A percentile compares a stretch with the other conserved stretches of the same genome.
Evolutionary conservation across 2,113 vertebrate species (phyloP).

Genomic region (Cichladusa arquata): DNA sequence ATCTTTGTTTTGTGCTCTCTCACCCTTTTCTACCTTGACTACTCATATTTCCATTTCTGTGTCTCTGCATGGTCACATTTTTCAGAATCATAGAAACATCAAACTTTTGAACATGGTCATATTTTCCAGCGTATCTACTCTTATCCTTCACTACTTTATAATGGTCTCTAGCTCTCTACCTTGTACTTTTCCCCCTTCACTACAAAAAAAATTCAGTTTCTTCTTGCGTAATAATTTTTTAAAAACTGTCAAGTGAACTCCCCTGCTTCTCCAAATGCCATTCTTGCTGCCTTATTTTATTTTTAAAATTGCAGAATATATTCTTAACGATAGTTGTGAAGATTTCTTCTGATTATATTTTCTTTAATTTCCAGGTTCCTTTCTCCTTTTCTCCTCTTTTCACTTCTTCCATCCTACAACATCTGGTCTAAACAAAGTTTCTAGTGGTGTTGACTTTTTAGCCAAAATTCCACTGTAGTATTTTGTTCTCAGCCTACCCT

Average conservation of each 20-base stretch:
- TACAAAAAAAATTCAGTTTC: neutral
- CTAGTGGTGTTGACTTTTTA: neutral
- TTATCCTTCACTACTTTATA: neutral
- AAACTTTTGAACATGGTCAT: neutral
- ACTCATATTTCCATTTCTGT: neutral
- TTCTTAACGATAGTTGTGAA: neutral
- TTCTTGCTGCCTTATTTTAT: neutral
- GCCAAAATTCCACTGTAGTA: neutral
- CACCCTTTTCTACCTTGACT: neutral
- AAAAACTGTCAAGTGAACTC: neutral
- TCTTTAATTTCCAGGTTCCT: neutral
- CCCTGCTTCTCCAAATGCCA: neutral
- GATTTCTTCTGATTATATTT: neutral
- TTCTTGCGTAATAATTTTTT: neutral
- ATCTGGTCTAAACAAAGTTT: neutral
- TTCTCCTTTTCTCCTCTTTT: neutral
- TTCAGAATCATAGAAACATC: neutral
- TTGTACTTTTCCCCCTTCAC: neutral
- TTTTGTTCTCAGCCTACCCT: neutral
- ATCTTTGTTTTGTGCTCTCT: neutral
- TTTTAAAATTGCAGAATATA: neutral
- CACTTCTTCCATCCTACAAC: accelerated
- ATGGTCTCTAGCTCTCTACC: neutral
- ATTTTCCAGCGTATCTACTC: neutral
- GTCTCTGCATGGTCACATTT: neutral